Evolutionary conservation across 2,797 vertebrate species (phyloP).

Genomic region (Taenioides sp.): DNA sequence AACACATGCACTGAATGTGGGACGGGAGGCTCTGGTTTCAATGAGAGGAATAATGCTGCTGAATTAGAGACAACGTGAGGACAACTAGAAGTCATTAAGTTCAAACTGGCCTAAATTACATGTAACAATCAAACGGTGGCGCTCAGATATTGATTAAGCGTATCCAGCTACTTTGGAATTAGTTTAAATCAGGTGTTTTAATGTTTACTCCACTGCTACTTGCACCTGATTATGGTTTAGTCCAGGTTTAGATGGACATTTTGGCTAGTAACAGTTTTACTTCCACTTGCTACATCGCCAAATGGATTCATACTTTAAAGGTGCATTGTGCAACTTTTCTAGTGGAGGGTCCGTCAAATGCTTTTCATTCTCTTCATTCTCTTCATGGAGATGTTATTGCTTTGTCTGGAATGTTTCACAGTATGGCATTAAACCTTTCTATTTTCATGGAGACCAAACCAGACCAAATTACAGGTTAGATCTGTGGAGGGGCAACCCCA

Average conservation of each 20-base stretch:
- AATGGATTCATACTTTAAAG: too few relatives aligned
- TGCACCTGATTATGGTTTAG: neutral
- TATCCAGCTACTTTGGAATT: neutral
- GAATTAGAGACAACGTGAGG: conserved; percentile 16
- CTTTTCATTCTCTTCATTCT: too few relatives aligned
- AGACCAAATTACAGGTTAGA: too few relatives aligned
- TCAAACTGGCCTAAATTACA: neutral
- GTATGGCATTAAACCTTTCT: too few relatives aligned
- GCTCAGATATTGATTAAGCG: too few relatives aligned
- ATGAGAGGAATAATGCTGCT: conserved; percentile 37
- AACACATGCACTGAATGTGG: conserved; percentile 39
- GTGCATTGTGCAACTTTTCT: too few relatives aligned
- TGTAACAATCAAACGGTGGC: too few relatives aligned
- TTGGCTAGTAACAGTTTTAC: neutral
- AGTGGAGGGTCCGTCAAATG: too few relatives aligned
- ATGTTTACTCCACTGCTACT: neutral
- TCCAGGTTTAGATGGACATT: neutral
- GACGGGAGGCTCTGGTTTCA: conserved; percentile 44
- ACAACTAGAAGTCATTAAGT: conserved; percentile 1
- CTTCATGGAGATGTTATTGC: too few relatives aligned
- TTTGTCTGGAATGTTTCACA: too few relatives aligned
- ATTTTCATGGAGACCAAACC: too few relatives aligned
- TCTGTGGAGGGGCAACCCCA: too few relatives aligned
- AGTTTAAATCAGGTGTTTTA: neutral
- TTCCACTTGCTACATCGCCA: neutral